Evolutionary conservation across 1,140 invertebrate species (phyloP), one percentile per base, ranked within the genome.

Genomic region (Drosophila arawakana): DNA sequence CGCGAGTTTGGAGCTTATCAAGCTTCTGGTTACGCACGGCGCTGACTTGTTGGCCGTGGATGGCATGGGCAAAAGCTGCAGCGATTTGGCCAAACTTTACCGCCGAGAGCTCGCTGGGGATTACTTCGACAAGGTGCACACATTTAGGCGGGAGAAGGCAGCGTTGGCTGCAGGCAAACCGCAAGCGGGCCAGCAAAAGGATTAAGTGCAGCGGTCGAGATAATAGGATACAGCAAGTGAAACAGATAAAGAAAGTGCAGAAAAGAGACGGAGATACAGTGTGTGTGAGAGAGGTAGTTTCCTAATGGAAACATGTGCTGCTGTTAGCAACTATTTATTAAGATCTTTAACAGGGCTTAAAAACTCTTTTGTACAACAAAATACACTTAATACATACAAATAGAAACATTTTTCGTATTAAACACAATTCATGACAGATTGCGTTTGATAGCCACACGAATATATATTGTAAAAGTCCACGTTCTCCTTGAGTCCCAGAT

Each of bases 1-100:
- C 47, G 74, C 88, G 6, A 62, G 76, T 61, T 41, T 91, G 60
- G 78, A 78, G 65, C 73, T 92, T 43, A 73, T 92, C n/a, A 92
- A 92, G 72, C 66, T 91, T 2, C 60, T 92, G 15, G 74, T 92
- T 30, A 73, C 72, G 15, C 78, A 88, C 21, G 91, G 91, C 3
- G 91, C 91, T 3, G 75, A 92, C 57, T 41, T 90, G 37, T 50
- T 50, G 10, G 77, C 80, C 9, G 9, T 61, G 49, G 91, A 92
- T 63, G 78, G 68, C 7, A 44, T 84, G 6, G 78, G 80, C 7
- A 81, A 80, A 50, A 88, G 54, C 47, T 88, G 91, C 69, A 54
- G 50, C 41, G 80, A 92, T 62, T 81, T 92, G 72, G 91, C 91
- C 0, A 69, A 77, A 13, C 78, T 92, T 37, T 92, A 90, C 73